phyloP scores from a whole-genome alignment of 2,888 invertebrate genomes.

The Drosophila kambysellisi region DNA sequence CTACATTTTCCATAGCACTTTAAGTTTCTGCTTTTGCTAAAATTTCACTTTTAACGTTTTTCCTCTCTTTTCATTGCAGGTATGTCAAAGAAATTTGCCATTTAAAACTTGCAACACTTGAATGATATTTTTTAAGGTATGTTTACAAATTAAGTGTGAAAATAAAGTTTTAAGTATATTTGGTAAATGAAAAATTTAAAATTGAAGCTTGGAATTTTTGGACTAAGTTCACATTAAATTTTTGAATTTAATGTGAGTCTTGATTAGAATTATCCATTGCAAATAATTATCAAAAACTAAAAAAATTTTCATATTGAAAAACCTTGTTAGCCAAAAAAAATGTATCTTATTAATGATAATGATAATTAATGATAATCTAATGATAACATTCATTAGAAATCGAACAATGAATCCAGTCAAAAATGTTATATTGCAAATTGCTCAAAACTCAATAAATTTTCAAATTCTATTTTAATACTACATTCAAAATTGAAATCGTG shows the following conservation, averaged over 20 bases:
- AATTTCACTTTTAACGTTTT: background rate
- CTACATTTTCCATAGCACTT: background rate
- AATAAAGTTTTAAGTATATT: background rate
- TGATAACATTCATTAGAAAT: too few relatives aligned
- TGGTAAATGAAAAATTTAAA: background rate
- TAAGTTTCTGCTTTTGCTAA: background rate
- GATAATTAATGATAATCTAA: too few relatives aligned
- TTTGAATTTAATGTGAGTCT: background rate
- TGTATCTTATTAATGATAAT: too few relatives aligned
- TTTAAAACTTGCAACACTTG: background rate
- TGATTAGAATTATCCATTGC: background rate
- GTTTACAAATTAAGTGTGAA: background rate
- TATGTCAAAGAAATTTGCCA: slow-evolving; percentile 43
- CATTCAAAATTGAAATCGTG: background rate
- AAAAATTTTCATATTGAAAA: background rate
- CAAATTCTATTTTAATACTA: background rate
- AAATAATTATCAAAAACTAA: too few relatives aligned
- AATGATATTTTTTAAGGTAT: slow-evolving; percentile 8
- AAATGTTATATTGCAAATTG: too few relatives aligned
- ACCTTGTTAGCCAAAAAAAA: background rate
- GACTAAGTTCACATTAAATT: background rate
- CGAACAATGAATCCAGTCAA: too few relatives aligned
- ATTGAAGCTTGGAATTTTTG: background rate
- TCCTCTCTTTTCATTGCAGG: slow-evolving; percentile 51
- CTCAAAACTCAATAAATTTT: too few relatives aligned